These are phyloP conservation scores for Marronus borbonicus DNA, from an alignment of 2,888 invertebrate species.

Conservation along the genomic window DNA sequence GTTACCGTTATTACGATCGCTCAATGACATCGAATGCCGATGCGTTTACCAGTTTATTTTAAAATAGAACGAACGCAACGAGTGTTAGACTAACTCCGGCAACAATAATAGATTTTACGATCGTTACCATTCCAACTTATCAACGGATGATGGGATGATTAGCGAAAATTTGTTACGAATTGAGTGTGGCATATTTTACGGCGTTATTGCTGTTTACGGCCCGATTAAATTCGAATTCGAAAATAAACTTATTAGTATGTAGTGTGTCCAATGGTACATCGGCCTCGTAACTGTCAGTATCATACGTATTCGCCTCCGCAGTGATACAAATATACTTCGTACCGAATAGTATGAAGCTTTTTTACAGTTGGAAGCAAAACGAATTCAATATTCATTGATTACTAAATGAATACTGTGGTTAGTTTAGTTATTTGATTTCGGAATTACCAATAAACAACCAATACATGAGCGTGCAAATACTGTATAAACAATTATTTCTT, in stretches of 20 bases:
- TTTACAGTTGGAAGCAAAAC: neutral
- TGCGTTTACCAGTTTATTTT: conserved; percentile 20
- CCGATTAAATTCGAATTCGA: neutral
- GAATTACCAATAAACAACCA: neutral
- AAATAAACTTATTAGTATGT: conserved; percentile 11
- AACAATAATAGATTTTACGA: conserved; percentile 17
- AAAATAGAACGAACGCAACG: conserved; percentile 15
- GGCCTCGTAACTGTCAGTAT: conserved; percentile 13
- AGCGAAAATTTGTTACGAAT: neutral
- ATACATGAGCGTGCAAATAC: neutral
- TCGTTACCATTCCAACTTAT: conserved; percentile 12
- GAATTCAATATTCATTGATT: neutral
- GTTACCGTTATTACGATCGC: conserved; percentile 27
- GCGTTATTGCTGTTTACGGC: neutral
- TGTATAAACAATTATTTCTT: neutral
- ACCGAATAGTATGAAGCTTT: neutral
- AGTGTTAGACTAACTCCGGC: neutral
- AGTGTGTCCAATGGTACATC: neutral
- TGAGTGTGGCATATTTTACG: neutral
- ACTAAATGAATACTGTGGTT: neutral
- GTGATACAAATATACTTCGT: neutral
- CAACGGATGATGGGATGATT: conserved; percentile 17
- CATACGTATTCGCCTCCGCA: neutral
- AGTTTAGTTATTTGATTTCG: neutral
- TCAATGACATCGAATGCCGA: conserved; percentile 16